phyloP scores from a whole-genome alignment of 2,113 vertebrate genomes.

The Esox niger region DNA sequence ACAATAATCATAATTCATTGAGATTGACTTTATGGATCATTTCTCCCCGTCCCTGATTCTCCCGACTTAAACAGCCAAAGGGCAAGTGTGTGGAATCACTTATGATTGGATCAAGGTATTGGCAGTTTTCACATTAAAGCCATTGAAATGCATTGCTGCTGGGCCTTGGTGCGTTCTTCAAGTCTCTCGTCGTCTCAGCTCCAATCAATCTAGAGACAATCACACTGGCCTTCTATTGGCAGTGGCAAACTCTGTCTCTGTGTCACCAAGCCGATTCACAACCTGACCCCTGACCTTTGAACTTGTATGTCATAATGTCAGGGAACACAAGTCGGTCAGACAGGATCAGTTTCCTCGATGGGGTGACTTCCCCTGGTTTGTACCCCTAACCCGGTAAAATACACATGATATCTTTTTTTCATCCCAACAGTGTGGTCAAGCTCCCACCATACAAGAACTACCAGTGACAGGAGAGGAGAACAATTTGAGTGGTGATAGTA shows the following conservation, averaged over 20 bases:
- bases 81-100: conserved; percentile 6
- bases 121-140: conserved; percentile 11
- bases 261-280: conserved; percentile 4
- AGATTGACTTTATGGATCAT: not conserved
- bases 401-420: not conserved
- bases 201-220: not conserved
- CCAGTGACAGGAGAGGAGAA: not conserved
- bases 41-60: not conserved
- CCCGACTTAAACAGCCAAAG: not conserved
- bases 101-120: conserved; percentile 9
- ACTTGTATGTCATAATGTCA: not conserved
- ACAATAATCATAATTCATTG: conserved; percentile 2
- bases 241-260: not conserved
- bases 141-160: conserved; percentile 7
- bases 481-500: not conserved
- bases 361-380: not conserved
- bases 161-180: conserved; percentile 1
- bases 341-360: not conserved
- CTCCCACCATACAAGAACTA: not conserved
- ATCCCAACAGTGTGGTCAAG: not conserved
- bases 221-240: not conserved
- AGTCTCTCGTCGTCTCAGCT: not conserved
- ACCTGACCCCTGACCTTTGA: not conserved
- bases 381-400: not conserved
- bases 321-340: not conserved